Base-by-base conservation (phyloP, 2,797 vertebrate species). In the Acanthis flammea region DNA sequence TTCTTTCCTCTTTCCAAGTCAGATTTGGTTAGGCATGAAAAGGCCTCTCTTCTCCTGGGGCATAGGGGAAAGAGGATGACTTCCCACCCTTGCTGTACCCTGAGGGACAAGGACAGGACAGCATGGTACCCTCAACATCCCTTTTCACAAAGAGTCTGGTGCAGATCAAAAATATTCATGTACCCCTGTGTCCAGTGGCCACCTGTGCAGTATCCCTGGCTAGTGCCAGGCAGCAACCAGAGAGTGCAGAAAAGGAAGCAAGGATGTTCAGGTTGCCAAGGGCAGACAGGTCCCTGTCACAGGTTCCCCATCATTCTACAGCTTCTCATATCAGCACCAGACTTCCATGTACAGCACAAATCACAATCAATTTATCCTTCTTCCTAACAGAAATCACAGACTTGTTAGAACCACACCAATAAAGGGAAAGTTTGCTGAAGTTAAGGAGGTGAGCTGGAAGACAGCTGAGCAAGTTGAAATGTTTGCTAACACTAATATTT, bases 401-500 rank as follows among this genome's bases (percentile, higher is more conserved):
- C 45, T 67, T 71, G 8, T 53, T 67, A 51, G 48, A 70, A 58
- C 28, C 19, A 4, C 7, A 77, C 18, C 41, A 67, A 24, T 63
- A 82, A 66, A 65, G 47, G 27, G n/a, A 84, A 95, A 75, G 11
- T 63, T 83, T 53, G 35, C 35, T 57, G 50, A 88, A 28, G 21
- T 70, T 65, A 66, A 75, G 50, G 42, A 75, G 58, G 50, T 47
- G 55, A 82, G 37, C 33, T 3, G 3, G 23, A 85, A 79, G 65
- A 70, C 27, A 87, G 60, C 30, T 85, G 48, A 61, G 44, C 28
- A 84, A 77, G 60, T 14, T 82, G 55, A 92, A 88, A 88, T 60
- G 68, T 86, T 95, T 82, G 67, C 63, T 80, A 82, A 91, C 12
- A 19, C 44, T 31, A 37, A 9, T 47, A 73, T 83, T 89, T 80